phyloP scores from a whole-genome alignment of 2,113 vertebrate species.

The Psettodes erumei region DNA sequence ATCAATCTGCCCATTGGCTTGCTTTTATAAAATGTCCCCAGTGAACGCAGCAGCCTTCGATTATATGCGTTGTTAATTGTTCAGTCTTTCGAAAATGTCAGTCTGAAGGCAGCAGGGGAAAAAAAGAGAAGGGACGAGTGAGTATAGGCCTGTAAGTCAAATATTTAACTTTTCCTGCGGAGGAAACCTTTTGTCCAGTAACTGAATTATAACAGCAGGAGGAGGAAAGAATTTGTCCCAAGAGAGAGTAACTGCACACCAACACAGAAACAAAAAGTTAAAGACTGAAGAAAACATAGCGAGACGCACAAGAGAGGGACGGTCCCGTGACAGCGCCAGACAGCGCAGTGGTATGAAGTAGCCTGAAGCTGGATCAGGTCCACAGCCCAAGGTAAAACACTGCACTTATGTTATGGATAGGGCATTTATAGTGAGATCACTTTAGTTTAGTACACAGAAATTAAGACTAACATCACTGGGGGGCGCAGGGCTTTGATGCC shows the following conservation, averaged over 20 bases:
- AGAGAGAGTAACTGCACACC: not conserved
- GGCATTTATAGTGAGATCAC: not conserved
- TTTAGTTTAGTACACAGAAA: not conserved
- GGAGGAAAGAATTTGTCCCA: conserved; percentile 4
- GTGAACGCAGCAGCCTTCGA: conserved; percentile 32
- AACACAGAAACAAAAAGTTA: conserved; percentile 18
- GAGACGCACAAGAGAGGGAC: conserved; percentile 26
- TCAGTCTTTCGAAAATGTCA: conserved; percentile 53
- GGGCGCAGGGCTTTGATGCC: not conserved
- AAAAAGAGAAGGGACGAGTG: conserved; percentile 17
- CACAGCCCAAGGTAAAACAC: not conserved
- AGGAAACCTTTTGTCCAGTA: not conserved
- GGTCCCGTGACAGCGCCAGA: conserved; percentile 13
- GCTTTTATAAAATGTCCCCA: conserved; percentile 41
- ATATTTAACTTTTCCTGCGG: not conserved
- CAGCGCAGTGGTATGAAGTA: not conserved
- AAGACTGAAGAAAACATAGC: conserved; percentile 10
- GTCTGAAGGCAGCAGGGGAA: conserved; percentile 8
- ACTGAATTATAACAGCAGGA: conserved; percentile 11
- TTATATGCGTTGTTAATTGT: conserved; percentile 45
- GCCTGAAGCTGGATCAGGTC: conserved; percentile 19
- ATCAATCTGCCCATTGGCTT: conserved; percentile 51
- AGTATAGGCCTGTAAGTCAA: conserved; percentile 9
- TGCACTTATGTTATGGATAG: not conserved
- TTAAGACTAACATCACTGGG: not conserved